Conservation (phyloP, 2,797 vertebrate species). For the Parauchenoglanis punctatus region DNA sequence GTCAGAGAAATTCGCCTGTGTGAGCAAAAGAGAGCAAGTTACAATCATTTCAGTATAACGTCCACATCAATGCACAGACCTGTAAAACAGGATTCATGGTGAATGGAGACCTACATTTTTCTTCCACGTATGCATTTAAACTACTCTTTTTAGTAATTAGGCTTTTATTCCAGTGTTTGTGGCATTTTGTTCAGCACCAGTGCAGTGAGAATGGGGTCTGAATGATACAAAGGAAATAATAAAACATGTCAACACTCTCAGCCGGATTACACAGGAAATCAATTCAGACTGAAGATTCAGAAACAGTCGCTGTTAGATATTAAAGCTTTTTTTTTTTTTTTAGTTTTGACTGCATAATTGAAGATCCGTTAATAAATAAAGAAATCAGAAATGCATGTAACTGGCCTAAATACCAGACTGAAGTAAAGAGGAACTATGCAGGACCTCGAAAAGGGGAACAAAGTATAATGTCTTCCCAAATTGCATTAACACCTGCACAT, state of each 20-base stretch:
- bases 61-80: neutral
- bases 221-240: neutral
- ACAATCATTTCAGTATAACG: neutral
- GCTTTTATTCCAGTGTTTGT: neutral
- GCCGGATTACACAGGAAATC: neutral
- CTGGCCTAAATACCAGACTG: neutral
- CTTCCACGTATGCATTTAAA: neutral
- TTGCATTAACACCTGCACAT: constrained; percentile 11
- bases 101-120: neutral
- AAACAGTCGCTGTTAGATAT: too few species aligned
- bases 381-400: neutral
- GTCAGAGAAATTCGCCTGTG: constrained; percentile 87
- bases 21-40: neutral
- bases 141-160: neutral
- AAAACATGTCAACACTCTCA: neutral
- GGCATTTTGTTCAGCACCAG: neutral
- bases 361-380: neutral
- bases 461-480: constrained; percentile 5
- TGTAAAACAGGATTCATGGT: neutral
- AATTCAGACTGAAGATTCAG: neutral
- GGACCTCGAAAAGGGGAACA: constrained; percentile 1
- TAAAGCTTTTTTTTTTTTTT: too few species aligned
- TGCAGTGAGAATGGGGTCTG: neutral
- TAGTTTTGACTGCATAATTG: neutral
- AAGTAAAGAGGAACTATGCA: constrained; percentile 1